phyloP scores from a whole-genome alignment of 2,113 vertebrate genomes.

The Ibidorhyncha struthersii region DNA sequence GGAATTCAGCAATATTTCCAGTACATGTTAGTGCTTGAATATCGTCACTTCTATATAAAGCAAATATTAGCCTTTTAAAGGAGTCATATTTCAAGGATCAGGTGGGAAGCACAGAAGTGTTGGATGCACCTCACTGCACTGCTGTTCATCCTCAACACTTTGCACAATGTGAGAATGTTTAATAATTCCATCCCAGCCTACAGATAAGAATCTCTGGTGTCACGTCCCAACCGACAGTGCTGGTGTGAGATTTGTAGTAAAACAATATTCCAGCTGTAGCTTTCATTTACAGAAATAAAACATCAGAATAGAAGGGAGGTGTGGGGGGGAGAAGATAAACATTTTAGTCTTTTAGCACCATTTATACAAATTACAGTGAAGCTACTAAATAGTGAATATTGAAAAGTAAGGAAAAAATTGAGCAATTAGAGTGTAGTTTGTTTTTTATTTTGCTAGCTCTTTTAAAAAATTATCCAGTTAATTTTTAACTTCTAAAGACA shows the following conservation, averaged over 20 bases:
- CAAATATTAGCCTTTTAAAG: slow-evolving; percentile 79
- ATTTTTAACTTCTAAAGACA: slow-evolving; percentile 46
- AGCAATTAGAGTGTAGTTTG: slow-evolving; percentile 14
- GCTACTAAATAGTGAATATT: slow-evolving; percentile 36
- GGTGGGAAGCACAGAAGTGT: slow-evolving; percentile 81
- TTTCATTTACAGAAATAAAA: slow-evolving; percentile 82
- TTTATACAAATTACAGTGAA: slow-evolving; percentile 65
- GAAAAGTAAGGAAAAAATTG: slow-evolving; percentile 21
- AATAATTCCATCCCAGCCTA: slow-evolving; percentile 80
- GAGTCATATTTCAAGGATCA: slow-evolving; percentile 79
- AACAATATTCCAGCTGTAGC: slow-evolving; percentile 84
- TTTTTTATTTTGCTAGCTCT: slow-evolving; percentile 6
- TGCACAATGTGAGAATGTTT: slow-evolving; percentile 84
- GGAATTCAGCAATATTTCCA: slow-evolving; percentile 64
- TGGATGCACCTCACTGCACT: slow-evolving; percentile 80
- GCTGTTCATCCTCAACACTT: slow-evolving; percentile 83
- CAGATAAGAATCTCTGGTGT: slow-evolving; percentile 85
- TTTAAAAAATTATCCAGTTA: slow-evolving; percentile 39
- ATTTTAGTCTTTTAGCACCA: slow-evolving; percentile 68
- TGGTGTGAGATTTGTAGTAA: slow-evolving; percentile 82
- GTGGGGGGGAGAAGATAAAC: slow-evolving; percentile 73
- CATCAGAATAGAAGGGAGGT: slow-evolving; percentile 66
- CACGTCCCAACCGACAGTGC: slow-evolving; percentile 79
- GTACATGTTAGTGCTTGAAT: slow-evolving; percentile 69
- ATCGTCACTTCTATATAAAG: slow-evolving; percentile 69